These are phyloP conservation scores for Philantomba maxwellii DNA, from an alignment of 2,113 vertebrate species.

Conservation along the genomic window DNA sequence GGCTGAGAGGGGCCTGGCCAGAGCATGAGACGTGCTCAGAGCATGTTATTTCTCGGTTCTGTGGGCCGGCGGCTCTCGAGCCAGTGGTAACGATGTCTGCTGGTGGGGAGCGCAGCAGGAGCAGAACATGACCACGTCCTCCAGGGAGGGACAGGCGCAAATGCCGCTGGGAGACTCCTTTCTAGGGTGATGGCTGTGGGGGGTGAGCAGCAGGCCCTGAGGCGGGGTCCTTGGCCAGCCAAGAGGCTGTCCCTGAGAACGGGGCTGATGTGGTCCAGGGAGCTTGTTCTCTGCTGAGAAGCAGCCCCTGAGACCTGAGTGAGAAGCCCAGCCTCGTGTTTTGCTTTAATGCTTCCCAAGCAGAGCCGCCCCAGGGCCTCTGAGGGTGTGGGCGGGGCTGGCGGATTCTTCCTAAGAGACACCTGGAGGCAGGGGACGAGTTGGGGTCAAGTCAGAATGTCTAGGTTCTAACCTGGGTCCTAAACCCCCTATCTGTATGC, in stretches of 20 bases:
- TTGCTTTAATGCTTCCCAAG: neutral
- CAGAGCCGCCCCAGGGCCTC: neutral
- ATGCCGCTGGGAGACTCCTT: neutral
- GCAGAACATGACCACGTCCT: constrained; percentile 39
- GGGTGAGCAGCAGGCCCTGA: neutral
- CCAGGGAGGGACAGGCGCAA: constrained; percentile 44
- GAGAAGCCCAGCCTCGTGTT: neutral
- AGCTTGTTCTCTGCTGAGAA: neutral
- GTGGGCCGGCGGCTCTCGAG: neutral
- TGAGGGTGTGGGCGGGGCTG: neutral
- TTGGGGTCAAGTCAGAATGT: neutral
- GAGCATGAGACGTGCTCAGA: neutral
- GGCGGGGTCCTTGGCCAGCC: neutral
- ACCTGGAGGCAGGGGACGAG: neutral
- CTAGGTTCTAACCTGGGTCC: neutral
- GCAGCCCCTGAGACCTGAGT: neutral
- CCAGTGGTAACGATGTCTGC: constrained; percentile 66
- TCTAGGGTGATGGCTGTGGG: neutral
- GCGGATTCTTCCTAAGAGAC: neutral
- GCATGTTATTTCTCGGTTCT: neutral
- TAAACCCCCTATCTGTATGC: neutral
- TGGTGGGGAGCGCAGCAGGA: constrained; percentile 35
- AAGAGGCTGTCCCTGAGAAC: neutral
- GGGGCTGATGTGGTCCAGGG: neutral
- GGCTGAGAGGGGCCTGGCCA: neutral